phyloP scores from a whole-genome alignment of 2,888 invertebrate genomes.

The Lithophane ornitopus region DNA sequence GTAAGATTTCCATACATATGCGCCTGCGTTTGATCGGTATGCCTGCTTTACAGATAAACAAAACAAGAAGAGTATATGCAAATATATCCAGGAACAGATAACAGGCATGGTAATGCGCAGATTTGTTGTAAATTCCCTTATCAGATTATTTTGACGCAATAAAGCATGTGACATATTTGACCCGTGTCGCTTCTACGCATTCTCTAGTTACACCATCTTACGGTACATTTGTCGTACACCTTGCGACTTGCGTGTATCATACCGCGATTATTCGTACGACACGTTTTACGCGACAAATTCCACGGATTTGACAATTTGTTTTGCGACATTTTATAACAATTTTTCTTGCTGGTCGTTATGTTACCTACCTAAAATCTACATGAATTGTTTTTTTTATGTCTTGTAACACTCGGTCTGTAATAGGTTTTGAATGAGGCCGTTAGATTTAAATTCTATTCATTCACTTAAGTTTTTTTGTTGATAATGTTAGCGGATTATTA shows the following conservation, averaged over 20 bases:
- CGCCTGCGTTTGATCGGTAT: constrained; percentile 4
- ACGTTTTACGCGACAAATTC: constrained; percentile 70
- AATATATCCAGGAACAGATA: constrained; percentile 44
- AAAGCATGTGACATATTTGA: constrained; percentile 70
- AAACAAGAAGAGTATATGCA: constrained; percentile 51
- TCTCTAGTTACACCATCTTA: constrained; percentile 76
- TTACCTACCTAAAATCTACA: not conserved
- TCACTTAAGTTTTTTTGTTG: constrained; percentile 25
- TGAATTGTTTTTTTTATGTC: constrained; percentile 13
- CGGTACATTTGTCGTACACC: constrained; percentile 79
- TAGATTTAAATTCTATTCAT: constrained; percentile 32
- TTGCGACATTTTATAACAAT: constrained; percentile 37
- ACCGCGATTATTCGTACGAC: constrained; percentile 67
- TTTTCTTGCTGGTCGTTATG: constrained; percentile 29
- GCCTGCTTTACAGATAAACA: constrained; percentile 31
- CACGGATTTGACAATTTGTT: constrained; percentile 54
- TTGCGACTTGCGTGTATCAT: constrained; percentile 74
- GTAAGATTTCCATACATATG: constrained; percentile 42
- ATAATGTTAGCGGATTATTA: constrained; percentile 1
- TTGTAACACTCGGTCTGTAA: constrained; percentile 1
- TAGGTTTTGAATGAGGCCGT: constrained; percentile 3
- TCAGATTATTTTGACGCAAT: constrained; percentile 66
- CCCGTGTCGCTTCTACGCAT: constrained; percentile 73
- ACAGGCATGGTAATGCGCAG: constrained; percentile 19
- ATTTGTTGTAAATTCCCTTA: constrained; percentile 62